Evolutionary conservation across 2,797 vertebrate species (phyloP), one percentile per base, ranked within the genome.

Genomic region (Spheniscus humboldti): DNA sequence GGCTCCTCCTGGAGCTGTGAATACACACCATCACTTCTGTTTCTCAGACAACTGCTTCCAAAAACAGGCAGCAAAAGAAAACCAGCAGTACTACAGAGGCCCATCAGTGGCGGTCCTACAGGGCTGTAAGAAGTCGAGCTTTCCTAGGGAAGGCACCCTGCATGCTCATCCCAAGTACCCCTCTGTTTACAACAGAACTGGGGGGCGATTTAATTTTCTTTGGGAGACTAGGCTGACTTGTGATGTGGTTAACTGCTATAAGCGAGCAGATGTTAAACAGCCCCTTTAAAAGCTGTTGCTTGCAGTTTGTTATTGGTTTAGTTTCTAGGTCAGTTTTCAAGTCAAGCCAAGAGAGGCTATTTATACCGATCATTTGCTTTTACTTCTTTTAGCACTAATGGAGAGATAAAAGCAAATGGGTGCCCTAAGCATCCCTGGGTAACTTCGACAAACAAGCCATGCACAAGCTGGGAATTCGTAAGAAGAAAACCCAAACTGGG

Each of bases 301-400:
- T 47, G 48, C 69, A 62, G 66, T 78, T 88, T 90, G 69, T 69
- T 92, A 57, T 10, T 94, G 66, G 41, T 77, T 82, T 47, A 33
- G 62, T 94, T 95, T 91, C 82, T 91, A 88, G 76, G 80, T 76
- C 83, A 81, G 52, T 92, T 94, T 90, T 88, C 66, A 94, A 83
- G 69, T 81, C 62, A 78, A 90, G 80, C 52, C 73, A 91, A 86
- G 77, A 78, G n/a, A 90, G 33, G 47, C 73, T 77, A 30, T 83
- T 93, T 88, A 90, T 39, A 82, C 69, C 28, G 39, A 52, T 76
- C 50, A 37, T 92, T 90, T 78, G 76, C 62, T 91, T 92, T 89
- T 73, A 53, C 41, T 90, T 90, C 77, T 94, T 86, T 73, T 69
- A 82, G 56, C 37, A 7, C 28, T 50, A 68, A 59, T 2, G 1